Conservation (phyloP, 2,888 invertebrate species). For the Petrolisthes cinctipes region DNA sequence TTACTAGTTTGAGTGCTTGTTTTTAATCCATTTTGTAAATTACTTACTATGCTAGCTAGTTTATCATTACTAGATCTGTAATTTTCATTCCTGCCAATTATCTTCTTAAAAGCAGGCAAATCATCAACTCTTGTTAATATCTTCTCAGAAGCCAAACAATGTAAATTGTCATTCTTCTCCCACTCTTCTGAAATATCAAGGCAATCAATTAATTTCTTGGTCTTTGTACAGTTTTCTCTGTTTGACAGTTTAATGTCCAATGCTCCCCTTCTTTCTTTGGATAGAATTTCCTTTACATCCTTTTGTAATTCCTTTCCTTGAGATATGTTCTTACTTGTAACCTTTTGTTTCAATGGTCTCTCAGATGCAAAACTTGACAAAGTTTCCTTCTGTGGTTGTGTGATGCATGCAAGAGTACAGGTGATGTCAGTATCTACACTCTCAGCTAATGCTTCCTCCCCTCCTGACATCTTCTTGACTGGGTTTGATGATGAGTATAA, state of each 20-base stretch:
- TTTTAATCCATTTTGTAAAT: no score
- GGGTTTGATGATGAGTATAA: slow-evolving; percentile 35
- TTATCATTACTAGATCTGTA: no score
- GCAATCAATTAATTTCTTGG: no score
- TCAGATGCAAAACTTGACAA: background rate
- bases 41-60: no score
- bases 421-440: slow-evolving; percentile 33
- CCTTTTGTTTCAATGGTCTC: background rate
- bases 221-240: no score
- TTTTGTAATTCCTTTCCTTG: background rate
- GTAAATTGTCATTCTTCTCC: no score
- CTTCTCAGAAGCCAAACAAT: no score
- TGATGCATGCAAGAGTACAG: slow-evolving; percentile 41
- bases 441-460: background rate
- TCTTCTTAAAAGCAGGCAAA: no score
- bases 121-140: no score
- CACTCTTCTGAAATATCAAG: no score
- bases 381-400: slow-evolving; percentile 14
- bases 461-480: slow-evolving; percentile 9
- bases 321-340: background rate
- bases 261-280: background rate
- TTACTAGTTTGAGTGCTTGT: no score
- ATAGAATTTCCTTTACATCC: background rate
- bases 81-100: no score
- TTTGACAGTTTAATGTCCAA: background rate